A percentile compares a stretch with the other conserved stretches of the same genome.
These are phyloP conservation scores for Ispidina lecontei DNA, from an alignment of 2,797 vertebrate genomes.

Conservation along the genomic window DNA sequence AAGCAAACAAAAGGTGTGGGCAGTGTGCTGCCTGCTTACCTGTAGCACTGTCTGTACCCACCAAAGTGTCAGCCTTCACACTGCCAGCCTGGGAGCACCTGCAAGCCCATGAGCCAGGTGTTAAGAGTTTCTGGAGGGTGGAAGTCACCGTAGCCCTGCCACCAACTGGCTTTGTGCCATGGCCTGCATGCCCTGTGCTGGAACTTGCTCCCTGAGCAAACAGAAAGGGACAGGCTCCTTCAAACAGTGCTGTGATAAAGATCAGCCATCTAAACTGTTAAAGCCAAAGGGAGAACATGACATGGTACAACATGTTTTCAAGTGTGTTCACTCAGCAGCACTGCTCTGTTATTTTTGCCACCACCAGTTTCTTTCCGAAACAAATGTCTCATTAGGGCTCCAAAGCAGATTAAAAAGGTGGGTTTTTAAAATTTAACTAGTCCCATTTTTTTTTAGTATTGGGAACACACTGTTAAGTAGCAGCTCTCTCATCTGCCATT, in stretches of 20 bases:
- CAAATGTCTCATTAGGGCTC: not conserved
- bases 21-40: not conserved
- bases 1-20: not conserved
- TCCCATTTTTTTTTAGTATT: not conserved
- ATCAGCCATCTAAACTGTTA: not conserved
- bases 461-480: not conserved
- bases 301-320: not conserved
- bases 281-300: not conserved
- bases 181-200: not conserved
- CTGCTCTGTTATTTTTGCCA: not conserved
- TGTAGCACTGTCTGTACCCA: not conserved
- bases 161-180: fast-evolving
- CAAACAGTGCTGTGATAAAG: not conserved
- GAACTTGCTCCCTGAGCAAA: not conserved
- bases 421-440: not conserved
- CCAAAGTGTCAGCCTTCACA: not conserved
- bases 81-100: not conserved
- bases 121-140: fast-evolving
- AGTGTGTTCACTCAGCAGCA: not conserved
- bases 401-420: not conserved
- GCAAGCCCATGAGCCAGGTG: not conserved
- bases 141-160: not conserved
- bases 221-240: not conserved
- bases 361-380: not conserved
- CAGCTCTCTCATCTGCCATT: not conserved